Base-by-base conservation (phyloP, 2,113 vertebrate species). In the Perognathus longimembris region DNA sequence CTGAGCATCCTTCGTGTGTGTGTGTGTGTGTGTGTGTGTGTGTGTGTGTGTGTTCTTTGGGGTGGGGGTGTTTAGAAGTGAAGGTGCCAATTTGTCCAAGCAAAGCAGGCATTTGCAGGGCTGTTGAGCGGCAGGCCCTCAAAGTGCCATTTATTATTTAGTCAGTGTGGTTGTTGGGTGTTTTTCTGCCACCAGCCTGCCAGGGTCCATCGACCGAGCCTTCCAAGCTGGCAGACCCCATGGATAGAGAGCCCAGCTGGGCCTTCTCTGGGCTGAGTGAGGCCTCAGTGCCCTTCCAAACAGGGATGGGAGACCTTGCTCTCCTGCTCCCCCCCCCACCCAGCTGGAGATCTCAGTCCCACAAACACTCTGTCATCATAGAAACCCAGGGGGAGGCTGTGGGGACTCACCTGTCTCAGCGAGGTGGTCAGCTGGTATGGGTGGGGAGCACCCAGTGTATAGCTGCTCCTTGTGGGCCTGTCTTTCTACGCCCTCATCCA, bases 341-440 rank as follows among this genome's bases (percentile, higher is more conserved):
- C 50, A 54, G 50, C 15, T 54, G 45, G 94, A 88, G 77, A 87
- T 38, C 40, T 89, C 17, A 0, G 36, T 38, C 83, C 7, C 38
- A 73, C 81, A 95, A 79, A 85, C 70, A 32, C 34, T 84, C 90
- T 0, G 1, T 87, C 74, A 76, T 81, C 76, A 32, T 59, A 6
- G 84, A 85, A 88, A 78, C 57, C 74, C 45, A 18, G 50, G 4
- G 8, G 80, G 50, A 61, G 66, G 22, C 74, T 89, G 42, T 26
- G 67, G 80, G 78, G 73, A 42, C 76, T 95, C 89, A 96, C 96
- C 91, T 95, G 86, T 85, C 73, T 93, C 80, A 63, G 77, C 18
- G 8, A 30, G 61, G 61, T 64, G 73, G 63, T 42, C 61, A 81
- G 22, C 3, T 3, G 8, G 76, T 30, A 9, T 50, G 50, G 50